A percentile compares a stretch with the other conserved stretches of the same genome.
These are phyloP conservation scores for Corythoichthys haematopterus DNA, from an alignment of 2,113 vertebrate species.

Conservation along the genomic window DNA sequence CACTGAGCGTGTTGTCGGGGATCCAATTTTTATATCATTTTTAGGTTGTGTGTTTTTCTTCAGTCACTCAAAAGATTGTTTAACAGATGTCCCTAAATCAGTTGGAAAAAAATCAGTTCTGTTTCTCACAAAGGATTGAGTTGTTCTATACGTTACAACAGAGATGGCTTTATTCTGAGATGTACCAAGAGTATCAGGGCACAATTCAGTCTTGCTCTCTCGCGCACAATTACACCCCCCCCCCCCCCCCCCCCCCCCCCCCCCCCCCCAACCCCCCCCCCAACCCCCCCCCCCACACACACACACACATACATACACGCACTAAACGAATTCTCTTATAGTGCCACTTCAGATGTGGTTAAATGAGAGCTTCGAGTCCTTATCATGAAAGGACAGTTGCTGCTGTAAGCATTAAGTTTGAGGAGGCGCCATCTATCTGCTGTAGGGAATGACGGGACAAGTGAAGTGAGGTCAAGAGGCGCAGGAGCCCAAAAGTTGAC, in stretches of 20 bases:
- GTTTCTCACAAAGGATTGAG: neutral
- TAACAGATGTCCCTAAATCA: neutral
- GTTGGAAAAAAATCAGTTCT: neutral
- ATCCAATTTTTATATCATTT: slow-evolving; percentile 2
- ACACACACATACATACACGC: neutral
- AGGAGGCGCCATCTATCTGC: slow-evolving; percentile 19
- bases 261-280: neutral
- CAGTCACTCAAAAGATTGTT: neutral
- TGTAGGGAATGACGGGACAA: neutral
- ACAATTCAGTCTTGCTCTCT: slow-evolving; percentile 37
- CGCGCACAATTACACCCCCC: slow-evolving; percentile 5
- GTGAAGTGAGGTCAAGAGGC: neutral
- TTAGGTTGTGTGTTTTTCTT: neutral
- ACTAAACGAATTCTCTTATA: neutral
- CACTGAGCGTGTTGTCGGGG: neutral
- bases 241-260: neutral
- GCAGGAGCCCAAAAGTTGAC: neutral
- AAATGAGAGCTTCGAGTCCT: slow-evolving; percentile 3
- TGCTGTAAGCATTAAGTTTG: slow-evolving; percentile 4
- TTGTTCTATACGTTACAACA: neutral
- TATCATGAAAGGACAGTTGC: slow-evolving; percentile 21
- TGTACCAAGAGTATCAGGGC: slow-evolving; percentile 58
- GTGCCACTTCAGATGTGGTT: neutral
- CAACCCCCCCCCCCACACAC: neutral
- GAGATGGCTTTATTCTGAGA: slow-evolving; percentile 22